These are phyloP conservation scores for Bubo scandiacus DNA, from an alignment of 2,113 vertebrate species.

Conservation along the genomic window DNA sequence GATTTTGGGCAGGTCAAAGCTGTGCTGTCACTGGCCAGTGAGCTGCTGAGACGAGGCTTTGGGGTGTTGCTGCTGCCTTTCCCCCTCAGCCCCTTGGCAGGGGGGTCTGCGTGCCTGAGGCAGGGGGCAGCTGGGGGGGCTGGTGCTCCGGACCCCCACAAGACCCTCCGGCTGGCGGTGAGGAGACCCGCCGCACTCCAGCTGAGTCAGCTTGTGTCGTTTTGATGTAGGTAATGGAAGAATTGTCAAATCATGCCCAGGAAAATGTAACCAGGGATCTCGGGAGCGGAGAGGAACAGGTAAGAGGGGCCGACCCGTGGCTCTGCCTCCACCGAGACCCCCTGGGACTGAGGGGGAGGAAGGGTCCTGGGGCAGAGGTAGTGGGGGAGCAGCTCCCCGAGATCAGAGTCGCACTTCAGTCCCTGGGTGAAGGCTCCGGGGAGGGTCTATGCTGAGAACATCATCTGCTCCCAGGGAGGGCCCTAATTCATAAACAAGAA, in stretches of 20 bases:
- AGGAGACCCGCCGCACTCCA: fast-evolving
- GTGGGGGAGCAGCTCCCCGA: neutral
- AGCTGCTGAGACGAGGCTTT: neutral
- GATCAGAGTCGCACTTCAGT: neutral
- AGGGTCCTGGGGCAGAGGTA: fast-evolving
- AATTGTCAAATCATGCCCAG: neutral
- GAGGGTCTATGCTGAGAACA: neutral
- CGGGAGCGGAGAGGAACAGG: neutral
- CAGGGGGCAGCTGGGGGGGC: neutral
- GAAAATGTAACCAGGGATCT: neutral
- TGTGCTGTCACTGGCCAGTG: no score
- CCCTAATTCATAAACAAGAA: neutral
- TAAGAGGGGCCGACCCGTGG: neutral
- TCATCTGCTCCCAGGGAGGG: neutral
- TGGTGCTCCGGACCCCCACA: neutral
- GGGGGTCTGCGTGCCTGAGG: fast-evolving
- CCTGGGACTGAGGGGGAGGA: neutral
- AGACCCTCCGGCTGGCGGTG: neutral
- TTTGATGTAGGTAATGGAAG: neutral
- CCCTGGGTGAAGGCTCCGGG: neutral
- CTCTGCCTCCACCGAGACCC: neutral
- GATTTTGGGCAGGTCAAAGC: neutral
- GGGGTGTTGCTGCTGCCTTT: neutral
- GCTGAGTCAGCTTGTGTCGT: neutral
- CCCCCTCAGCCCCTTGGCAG: neutral